Evolutionary conservation across 2,888 invertebrate species (phyloP).

Genomic region (Caenorhabditis virilis): DNA sequence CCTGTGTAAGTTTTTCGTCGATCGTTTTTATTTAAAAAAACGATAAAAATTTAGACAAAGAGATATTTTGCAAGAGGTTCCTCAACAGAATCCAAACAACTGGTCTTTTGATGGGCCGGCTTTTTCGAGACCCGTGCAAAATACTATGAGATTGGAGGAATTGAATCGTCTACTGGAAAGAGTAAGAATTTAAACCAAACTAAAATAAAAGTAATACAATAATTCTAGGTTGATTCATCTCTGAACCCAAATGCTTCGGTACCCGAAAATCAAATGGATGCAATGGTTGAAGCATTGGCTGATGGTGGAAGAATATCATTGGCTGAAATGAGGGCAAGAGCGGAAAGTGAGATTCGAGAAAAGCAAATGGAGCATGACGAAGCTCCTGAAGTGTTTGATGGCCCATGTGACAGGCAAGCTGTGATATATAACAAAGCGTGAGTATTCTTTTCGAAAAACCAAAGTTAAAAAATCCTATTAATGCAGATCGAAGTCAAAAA

Average conservation of each 20-base stretch:
- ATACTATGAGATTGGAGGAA: slow-evolving; percentile 22
- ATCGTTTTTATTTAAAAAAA: not conserved
- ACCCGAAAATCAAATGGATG: slow-evolving; percentile 16
- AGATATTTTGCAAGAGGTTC: slow-evolving; percentile 28
- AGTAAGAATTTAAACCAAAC: slow-evolving; percentile 5
- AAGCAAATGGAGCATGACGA: slow-evolving; percentile 11
- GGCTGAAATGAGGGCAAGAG: slow-evolving; percentile 12
- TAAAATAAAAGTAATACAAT: not conserved
- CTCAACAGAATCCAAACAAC: slow-evolving; percentile 12
- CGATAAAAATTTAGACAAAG: slow-evolving; percentile 4
- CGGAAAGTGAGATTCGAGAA: slow-evolving; percentile 6
- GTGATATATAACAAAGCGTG: slow-evolving; percentile 35
- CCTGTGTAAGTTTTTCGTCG: slow-evolving; percentile 1
- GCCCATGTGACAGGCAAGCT: slow-evolving; percentile 43
- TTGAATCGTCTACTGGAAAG: slow-evolving; percentile 41
- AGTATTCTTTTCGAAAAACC: slow-evolving; percentile 4
- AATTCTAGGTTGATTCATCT: slow-evolving; percentile 1
- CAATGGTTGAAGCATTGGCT: slow-evolving; percentile 31
- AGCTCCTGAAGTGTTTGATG: slow-evolving; percentile 23
- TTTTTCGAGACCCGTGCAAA: slow-evolving; percentile 21
- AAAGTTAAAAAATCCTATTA: not conserved
- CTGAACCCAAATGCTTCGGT: not conserved
- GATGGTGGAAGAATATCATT: slow-evolving; percentile 30
- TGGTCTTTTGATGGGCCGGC: slow-evolving; percentile 41
- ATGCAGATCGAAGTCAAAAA: not conserved